phyloP scores from a whole-genome alignment of 2,113 vertebrate genomes.

The Ammodytes marinus region DNA sequence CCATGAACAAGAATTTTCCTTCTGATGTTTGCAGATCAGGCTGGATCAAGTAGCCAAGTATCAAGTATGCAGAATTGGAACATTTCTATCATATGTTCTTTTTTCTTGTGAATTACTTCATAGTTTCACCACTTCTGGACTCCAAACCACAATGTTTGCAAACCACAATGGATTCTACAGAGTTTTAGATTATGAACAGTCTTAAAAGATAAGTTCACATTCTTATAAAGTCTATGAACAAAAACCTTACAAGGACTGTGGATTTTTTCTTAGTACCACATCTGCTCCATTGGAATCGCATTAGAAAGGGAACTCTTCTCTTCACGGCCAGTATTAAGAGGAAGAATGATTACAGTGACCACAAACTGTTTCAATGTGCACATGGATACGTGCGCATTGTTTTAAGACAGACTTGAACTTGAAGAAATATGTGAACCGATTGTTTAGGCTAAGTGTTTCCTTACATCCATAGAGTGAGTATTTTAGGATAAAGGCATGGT shows the following conservation, averaged over 20 bases:
- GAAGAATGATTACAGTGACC: not conserved
- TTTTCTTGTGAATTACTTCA: not conserved
- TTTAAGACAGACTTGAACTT: not conserved
- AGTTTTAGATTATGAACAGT: not conserved
- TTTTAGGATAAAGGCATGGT: not conserved
- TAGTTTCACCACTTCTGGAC: not conserved
- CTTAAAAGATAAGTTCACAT: not conserved
- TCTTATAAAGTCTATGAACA: too few relatives aligned
- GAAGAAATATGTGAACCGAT: not conserved
- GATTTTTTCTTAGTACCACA: not conserved
- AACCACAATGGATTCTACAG: not conserved
- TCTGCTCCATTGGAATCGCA: not conserved
- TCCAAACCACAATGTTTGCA: not conserved
- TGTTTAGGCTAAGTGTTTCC: not conserved
- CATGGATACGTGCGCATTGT: not conserved
- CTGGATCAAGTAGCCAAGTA: not conserved
- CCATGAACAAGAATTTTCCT: not conserved
- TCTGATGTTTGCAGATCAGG: not conserved
- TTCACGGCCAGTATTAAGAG: not conserved
- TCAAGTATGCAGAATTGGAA: not conserved
- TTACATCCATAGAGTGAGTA: not conserved
- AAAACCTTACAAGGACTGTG: not conserved
- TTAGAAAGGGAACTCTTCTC: not conserved
- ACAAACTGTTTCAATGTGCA: not conserved
- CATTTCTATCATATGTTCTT: not conserved